phyloP scores from a whole-genome alignment of 2,888 invertebrate species.

The Heliconius hortense region DNA sequence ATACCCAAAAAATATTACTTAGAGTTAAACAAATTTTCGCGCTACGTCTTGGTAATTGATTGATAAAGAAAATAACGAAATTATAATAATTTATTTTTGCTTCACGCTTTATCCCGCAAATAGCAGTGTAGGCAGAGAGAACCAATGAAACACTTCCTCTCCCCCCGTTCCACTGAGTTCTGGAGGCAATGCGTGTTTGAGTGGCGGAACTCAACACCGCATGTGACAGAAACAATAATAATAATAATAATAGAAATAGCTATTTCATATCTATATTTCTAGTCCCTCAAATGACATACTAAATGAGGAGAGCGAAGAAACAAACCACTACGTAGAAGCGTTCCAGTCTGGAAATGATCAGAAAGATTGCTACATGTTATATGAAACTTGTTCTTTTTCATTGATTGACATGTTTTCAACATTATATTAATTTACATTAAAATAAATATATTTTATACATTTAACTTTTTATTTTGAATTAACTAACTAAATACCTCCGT shows the following conservation, averaged over 20 bases:
- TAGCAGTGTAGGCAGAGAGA: no score
- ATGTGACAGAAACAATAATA: no score
- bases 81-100: neutral
- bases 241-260: no score
- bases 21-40: no score
- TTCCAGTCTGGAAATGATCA: conserved; percentile 69
- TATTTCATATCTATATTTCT: conserved; percentile 46
- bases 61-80: neutral
- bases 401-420: conserved; percentile 72
- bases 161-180: no score
- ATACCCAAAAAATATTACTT: no score
- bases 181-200: no score
- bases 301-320: conserved; percentile 50
- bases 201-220: no score
- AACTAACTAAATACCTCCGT: neutral
- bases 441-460: neutral
- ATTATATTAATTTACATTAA: conserved; percentile 44
- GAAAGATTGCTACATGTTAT: conserved; percentile 60
- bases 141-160: no score
- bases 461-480: neutral
- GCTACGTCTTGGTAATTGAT: no score
- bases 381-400: conserved; percentile 63
- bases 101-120: no score
- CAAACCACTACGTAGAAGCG: conserved; percentile 78
- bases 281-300: conserved; percentile 65